Evolutionary conservation across 2,888 invertebrate genomes (phyloP), one percentile per base, ranked within the genome.

Genomic region (Pseudeuparius sepicola): DNA sequence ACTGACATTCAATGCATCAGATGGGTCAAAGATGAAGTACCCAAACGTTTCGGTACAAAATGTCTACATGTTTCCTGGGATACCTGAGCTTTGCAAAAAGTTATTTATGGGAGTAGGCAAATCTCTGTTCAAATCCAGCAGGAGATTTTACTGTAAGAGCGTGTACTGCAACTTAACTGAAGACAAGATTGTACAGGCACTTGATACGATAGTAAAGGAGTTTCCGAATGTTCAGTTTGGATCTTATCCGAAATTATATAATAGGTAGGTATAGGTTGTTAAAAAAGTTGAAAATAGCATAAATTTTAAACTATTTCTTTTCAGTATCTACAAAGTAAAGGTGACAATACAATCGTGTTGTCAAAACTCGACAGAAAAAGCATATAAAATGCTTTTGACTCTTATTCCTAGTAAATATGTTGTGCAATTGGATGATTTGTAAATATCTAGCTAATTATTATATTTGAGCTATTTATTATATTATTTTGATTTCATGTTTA

Each of bases 41-140:
- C 62, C 70, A 29, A 59, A 64, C 46, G 52, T 70, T 24, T 57
- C 58, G 11, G 43, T 78, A 7, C 55, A 58, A 24, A 83, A 83
- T 57, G 77, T 81, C 1, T 73, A 70, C 47, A 68, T 80, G 35
- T 76, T 82, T 47, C 81, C 83, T 20, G 82, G 82, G 2, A 71
- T 82, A 25, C 82, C 82, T 2, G 59, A 65, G 42, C 63, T 68
- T 30, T 54, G 68, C 29, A 52, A 62, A 43, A 54, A 50, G 37
- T 56, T 63, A 1, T 67, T 70, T 36, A 51, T 49, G 25, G 36
- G 45, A 29, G 40, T 57, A 2, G 48, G 53, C 14, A 39, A 61
- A 46, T 50, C 58, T 40, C 47, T 65, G 20, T 68, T 69, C 45
- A 47, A 53, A 17, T 54, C 60, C 2, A 41, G 50, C n/a, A 51